Evolutionary conservation across 2,797 vertebrate genomes (phyloP).

Genomic region (Betta splendens): DNA sequence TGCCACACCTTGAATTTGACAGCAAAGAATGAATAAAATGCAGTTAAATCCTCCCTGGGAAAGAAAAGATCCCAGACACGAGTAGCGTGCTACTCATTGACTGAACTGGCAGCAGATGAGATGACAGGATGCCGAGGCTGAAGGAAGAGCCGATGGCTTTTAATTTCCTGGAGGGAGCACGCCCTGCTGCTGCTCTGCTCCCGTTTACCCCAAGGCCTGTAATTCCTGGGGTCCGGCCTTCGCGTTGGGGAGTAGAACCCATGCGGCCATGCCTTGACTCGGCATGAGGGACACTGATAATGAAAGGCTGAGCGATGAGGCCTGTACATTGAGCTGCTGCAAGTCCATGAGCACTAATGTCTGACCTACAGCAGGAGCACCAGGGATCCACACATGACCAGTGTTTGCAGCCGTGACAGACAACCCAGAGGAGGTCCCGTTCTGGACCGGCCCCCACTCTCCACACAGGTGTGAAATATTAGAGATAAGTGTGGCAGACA

Average conservation of each 20-base stretch:
- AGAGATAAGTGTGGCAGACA: slow-evolving; percentile 63
- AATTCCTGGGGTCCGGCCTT: slow-evolving; percentile 66
- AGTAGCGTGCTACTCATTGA: slow-evolving; percentile 76
- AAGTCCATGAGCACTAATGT: too few relatives aligned
- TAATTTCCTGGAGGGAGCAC: slow-evolving; percentile 81
- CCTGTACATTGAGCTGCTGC: too few relatives aligned
- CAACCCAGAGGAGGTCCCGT: slow-evolving; percentile 45
- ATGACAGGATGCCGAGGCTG: slow-evolving; percentile 70
- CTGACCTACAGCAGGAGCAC: too few relatives aligned
- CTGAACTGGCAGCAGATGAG: slow-evolving; percentile 79
- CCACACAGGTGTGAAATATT: slow-evolving; percentile 75
- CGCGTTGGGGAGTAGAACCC: too few relatives aligned
- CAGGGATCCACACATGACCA: too few relatives aligned
- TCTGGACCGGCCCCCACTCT: slow-evolving; percentile 38
- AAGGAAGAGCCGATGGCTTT: slow-evolving; percentile 81
- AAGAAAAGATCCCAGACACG: slow-evolving; percentile 58
- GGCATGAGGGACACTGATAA: too few relatives aligned
- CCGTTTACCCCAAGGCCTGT: slow-evolving; percentile 77
- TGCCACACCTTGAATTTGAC: too few relatives aligned
- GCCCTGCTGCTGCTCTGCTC: slow-evolving; percentile 67
- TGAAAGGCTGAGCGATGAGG: background rate
- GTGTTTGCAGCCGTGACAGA: slow-evolving; percentile 19
- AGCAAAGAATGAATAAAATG: too few relatives aligned
- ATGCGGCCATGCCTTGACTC: too few relatives aligned
- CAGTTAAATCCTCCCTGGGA: slow-evolving; percentile 35